Conservation (phyloP, 2,797 vertebrate species). For the Crenuchus spilurus region DNA sequence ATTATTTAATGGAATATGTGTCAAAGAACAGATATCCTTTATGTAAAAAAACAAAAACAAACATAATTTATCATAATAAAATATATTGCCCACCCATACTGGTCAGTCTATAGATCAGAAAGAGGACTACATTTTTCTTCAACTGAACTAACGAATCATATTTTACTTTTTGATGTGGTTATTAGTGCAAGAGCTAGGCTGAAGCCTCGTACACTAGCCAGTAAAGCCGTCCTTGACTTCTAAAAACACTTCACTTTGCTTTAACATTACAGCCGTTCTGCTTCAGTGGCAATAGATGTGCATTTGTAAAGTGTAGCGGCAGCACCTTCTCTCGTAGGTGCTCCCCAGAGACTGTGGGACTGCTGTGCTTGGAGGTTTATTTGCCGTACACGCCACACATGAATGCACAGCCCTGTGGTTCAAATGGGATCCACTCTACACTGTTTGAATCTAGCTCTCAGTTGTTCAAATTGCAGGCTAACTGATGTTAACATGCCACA, state of each 20-base stretch:
- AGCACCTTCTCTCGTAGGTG: conserved; percentile 63
- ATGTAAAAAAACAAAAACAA: too few relatives aligned
- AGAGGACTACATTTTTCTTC: too few relatives aligned
- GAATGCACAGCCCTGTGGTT: conserved; percentile 60
- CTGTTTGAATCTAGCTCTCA: conserved; percentile 27
- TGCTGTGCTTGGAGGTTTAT: conserved; percentile 60
- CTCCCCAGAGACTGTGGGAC: conserved; percentile 66
- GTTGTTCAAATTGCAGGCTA: not conserved
- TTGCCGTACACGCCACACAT: conserved; percentile 72
- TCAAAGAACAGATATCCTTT: too few relatives aligned
- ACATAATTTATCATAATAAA: too few relatives aligned
- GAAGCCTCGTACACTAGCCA: conserved; percentile 2
- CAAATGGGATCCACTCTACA: conserved; percentile 14
- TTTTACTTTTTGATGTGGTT: too few relatives aligned
- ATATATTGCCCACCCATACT: too few relatives aligned
- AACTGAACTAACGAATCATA: too few relatives aligned
- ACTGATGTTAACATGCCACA: not conserved
- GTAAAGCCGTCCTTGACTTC: conserved; percentile 18
- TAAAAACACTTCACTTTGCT: conserved; percentile 49
- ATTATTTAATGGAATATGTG: too few relatives aligned
- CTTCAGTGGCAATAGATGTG: conserved; percentile 78
- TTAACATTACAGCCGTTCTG: conserved; percentile 71
- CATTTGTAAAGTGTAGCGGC: conserved; percentile 70
- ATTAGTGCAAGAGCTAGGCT: too few relatives aligned
- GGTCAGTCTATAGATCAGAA: too few relatives aligned